A percentile compares a stretch with the other conserved stretches of the same genome.
These are phyloP conservation scores for Palythoa caribaeorum DNA, from an alignment of 92 coral and sea anemone species.

Conservation along the genomic window DNA sequence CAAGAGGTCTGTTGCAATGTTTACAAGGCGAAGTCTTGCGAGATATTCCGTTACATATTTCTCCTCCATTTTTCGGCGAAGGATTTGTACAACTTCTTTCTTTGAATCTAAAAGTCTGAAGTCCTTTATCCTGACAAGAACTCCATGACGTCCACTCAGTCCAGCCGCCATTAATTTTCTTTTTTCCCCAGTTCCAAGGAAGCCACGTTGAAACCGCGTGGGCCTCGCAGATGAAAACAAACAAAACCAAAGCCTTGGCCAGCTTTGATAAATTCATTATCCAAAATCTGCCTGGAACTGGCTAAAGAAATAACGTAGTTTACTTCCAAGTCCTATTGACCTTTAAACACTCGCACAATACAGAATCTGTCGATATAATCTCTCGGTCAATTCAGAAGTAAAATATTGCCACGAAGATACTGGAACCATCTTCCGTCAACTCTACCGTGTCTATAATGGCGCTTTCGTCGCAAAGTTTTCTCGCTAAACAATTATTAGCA, in stretches of 20 bases:
- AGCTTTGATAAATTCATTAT: constrained; percentile 28
- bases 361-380: neutral
- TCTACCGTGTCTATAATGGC: neutral
- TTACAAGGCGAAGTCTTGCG: constrained; percentile 72
- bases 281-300: neutral
- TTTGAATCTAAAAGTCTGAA: constrained; percentile 74
- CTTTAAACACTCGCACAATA: neutral
- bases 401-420: neutral
- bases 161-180: constrained; percentile 86
- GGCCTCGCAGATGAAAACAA: constrained; percentile 33
- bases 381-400: neutral
- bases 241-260: constrained; percentile 20
- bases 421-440: neutral
- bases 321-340: constrained; percentile 1
- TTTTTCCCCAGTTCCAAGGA: constrained; percentile 66
- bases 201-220: constrained; percentile 50
- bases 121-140: constrained; percentile 68
- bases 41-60: constrained; percentile 72
- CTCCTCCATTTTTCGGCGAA: constrained; percentile 80
- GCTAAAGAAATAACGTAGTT: neutral
- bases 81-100: constrained; percentile 83
- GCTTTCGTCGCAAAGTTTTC: neutral
- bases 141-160: constrained; percentile 84
- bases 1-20: constrained; percentile 78
- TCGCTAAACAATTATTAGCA: neutral